Base-by-base conservation (phyloP, 2,797 vertebrate genomes). In the Peromyscus eremicus region DNA sequence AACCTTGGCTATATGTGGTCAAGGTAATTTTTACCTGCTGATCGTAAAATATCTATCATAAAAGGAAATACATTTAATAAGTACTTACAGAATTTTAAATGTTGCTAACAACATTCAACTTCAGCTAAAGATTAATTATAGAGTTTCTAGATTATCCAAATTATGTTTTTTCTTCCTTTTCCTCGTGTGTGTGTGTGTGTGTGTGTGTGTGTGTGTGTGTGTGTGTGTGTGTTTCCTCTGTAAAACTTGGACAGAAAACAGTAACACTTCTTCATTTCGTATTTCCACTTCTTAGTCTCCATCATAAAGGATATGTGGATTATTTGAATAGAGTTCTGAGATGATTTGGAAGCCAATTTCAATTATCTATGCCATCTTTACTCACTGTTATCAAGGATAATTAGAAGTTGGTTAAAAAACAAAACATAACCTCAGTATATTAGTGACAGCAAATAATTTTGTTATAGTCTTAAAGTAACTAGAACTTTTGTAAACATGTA, bases 61-160 rank as follows among this genome's bases (percentile, higher is more conserved):
- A 97, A 86, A 89, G 40, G 4, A 93, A 97, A 95, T 80, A 14
- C 10, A 87, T 73, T 95, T 97, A 93, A 90, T 92, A 94, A 89
- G n/a, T 29, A 91, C 66, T 84, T 83, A 90, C 32, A 85, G 34
- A 37, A 66, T 68, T 92, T 57, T 40, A 93, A 95, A 89, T 87
- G 80, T 92, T 90, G 17, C 46, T 79, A 92, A 87, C 82, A 92
- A 91, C 25, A 92, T 55, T 86, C 46, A 95, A 57, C 40, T 86
- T 57, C 32, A 29, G 37, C 73, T 92, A 94, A 34, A 32, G 57
- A 70, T 95, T 95, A 81, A 90, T 92, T 75, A 64, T 77, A 90
- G 19, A 80, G 34, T 91, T 96, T 95, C 27, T 87, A 40, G n/a
- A 93, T 91, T 96, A 92, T 82, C 43, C 5, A 94, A 77, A 94